Base-by-base conservation (phyloP, 2,888 invertebrate species). In the Xanthostigma xanthostigma region DNA sequence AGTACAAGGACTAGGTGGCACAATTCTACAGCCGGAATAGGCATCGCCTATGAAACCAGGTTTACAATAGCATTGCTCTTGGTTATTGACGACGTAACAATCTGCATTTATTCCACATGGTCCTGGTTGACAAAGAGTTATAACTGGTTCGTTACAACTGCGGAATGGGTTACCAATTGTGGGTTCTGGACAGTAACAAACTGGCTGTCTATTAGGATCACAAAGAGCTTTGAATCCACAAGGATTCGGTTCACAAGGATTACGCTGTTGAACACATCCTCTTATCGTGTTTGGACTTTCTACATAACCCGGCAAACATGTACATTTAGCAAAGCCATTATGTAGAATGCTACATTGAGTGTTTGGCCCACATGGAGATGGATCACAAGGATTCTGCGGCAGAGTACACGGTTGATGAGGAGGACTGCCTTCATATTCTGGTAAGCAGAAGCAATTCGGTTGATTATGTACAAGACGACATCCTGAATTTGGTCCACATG, bases 241-340 rank as follows among this genome's bases (percentile, higher is more conserved):
- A 8, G 81, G 83, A 60, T 84, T 88, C 2, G 87, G 86, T 59
- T 86, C 82, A 58, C 91, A 91, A 8, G 83, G 84, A 64, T 89
- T 86, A 49, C 77, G 72, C 51, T 81, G 78, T 62, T 85, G 82
- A 8, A 87, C 70, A 57, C 91, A 91, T 41, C 90, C 91, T 60
- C 89, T 73, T 40, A 91, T 81, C 1, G 91, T 91, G 59, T 91
- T 90, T 1, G 88, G 88, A 64, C 84, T 88, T 68, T 89, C 91
- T 37, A 88, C 75, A 63, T 79, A 89, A 13, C 88, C 89, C 42
- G 81, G 75, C 50, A 86, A 67, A 60, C 91, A 93, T 17, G 88
- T 89, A 60, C 93, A 93, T 68, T 89, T 88, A 0, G 90, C 81
- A 62, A 87, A 84, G 46, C 88, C 89, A 56, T 86, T 88, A 46